Base-by-base conservation (phyloP, 2,113 vertebrate species). In the Pavo muticus region DNA sequence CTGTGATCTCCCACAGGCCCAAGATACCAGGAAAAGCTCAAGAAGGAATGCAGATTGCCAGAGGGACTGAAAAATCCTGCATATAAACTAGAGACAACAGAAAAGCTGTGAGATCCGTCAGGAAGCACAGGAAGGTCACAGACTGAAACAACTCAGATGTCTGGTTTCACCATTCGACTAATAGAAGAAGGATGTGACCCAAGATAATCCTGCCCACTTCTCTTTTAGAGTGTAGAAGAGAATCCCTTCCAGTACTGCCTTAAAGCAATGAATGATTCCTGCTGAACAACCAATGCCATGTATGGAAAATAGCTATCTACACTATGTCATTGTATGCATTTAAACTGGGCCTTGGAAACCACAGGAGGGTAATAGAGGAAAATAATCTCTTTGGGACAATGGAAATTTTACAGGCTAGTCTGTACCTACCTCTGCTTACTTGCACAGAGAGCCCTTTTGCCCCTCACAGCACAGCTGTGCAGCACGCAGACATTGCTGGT, bases 311-410 rank as follows among this genome's bases (percentile, higher is more conserved):
- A 95, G 80, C 65, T 90, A 74, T 88, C 90, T 91, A 40, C 69
- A 72, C 88, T 95, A 92, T 93, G 90, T 97, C 93, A 95, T 88
- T 94, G 69, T 95, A 80, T 94, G 92, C 85, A 90, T 95, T 95
- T 90, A 93, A 96, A 88, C 88, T 20, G 69, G 76, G 80, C 76
- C 91, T 90, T 88, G 90, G 91, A 93, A 96, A 96, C 93, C 91
- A 82, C 76, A 91, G 0, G 0, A 80, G 86, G 61, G 50, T 11
- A 72, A 21, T 48, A 91, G 54, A 84, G 54, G 69, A 91, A 93
- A 96, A 88, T 54, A 94, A 94, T 70, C 69, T 81, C 73, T 88
- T 61, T 45, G 84, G 74, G 64, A 87, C 52, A 44, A 61, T 23
- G 54, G n/a, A 86, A 90, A 70, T 65, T 85, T 71, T 37, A 69